A percentile compares a stretch with the other conserved stretches of the same genome.
Conservation (phyloP, 2,888 invertebrate genomes). For the Pachycephus smyrnensis region DNA sequence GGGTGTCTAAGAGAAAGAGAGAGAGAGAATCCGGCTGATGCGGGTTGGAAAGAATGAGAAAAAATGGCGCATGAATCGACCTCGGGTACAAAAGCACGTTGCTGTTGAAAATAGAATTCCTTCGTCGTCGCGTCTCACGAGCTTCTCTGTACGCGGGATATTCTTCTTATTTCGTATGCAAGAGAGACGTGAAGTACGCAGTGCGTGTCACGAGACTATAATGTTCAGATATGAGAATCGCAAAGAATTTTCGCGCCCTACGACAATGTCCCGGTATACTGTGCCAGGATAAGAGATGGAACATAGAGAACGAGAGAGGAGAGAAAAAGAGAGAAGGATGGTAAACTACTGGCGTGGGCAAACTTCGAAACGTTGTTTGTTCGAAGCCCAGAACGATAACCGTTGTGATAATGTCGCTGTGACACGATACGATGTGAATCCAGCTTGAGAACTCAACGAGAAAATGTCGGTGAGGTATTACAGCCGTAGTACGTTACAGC, state of each 20-base stretch:
- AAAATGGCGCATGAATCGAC: not conserved
- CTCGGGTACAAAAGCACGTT: not conserved
- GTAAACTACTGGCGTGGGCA: not conserved
- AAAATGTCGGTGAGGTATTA: not conserved
- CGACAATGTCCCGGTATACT: not conserved
- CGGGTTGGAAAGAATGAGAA: not conserved
- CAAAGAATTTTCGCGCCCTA: not conserved
- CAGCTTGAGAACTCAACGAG: not conserved
- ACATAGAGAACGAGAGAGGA: constrained; percentile 20
- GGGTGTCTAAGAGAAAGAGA: not conserved
- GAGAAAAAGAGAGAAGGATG: constrained; percentile 10
- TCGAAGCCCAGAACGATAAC: not conserved
- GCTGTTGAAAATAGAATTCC: not conserved
- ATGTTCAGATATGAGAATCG: not conserved
- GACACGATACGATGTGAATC: not conserved
- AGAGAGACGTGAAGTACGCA: not conserved
- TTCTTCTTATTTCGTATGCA: not conserved
- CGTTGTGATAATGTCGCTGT: not conserved
- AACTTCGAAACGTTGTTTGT: not conserved
- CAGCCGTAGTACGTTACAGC: not conserved
- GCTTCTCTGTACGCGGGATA: not conserved
- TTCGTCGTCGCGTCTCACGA: not conserved
- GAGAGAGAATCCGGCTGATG: not conserved
- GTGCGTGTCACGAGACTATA: not conserved
- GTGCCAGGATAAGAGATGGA: not conserved